phyloP scores from a whole-genome alignment of 2,888 invertebrate species.

The Caenorhabditis sp. region DNA sequence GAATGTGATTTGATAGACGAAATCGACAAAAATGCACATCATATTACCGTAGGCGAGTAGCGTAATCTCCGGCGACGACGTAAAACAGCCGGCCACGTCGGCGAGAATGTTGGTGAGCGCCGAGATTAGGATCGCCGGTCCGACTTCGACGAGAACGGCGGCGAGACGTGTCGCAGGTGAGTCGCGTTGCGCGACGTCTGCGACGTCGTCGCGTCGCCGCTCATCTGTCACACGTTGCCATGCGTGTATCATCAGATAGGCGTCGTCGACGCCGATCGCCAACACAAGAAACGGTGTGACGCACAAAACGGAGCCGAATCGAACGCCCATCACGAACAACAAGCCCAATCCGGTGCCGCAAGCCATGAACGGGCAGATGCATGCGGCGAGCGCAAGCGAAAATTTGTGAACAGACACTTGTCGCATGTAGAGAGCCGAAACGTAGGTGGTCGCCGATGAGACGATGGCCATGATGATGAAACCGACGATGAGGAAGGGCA shows the following conservation, averaged over 20 bases:
- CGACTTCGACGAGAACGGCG: constrained; percentile 61
- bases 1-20: constrained; percentile 66
- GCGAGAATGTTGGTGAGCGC: constrained; percentile 66
- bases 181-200: no score
- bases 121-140: constrained; percentile 67
- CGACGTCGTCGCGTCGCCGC: constrained; percentile 37
- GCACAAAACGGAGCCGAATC: constrained; percentile 63
- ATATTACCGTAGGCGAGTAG: constrained; percentile 65
- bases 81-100: constrained; percentile 65
- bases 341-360: constrained; percentile 65
- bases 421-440: constrained; percentile 62
- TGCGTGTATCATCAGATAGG: constrained; percentile 68
- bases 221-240: constrained; percentile 62
- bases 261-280: constrained; percentile 65
- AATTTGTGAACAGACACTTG: constrained; percentile 63
- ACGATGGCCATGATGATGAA: constrained; percentile 63
- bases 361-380: constrained; percentile 68
- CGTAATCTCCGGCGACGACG: constrained; percentile 65
- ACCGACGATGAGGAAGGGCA: constrained; percentile 62
- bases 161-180: constrained; percentile 52
- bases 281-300: constrained; percentile 66
- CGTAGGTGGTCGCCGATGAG: constrained; percentile 55
- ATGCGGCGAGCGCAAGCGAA: constrained; percentile 61
- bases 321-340: constrained; percentile 60
- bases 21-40: constrained; percentile 60